Evolutionary conservation across 2,113 vertebrate genomes (phyloP), one percentile per base, ranked within the genome.

Genomic region (Pionites leucogaster): DNA sequence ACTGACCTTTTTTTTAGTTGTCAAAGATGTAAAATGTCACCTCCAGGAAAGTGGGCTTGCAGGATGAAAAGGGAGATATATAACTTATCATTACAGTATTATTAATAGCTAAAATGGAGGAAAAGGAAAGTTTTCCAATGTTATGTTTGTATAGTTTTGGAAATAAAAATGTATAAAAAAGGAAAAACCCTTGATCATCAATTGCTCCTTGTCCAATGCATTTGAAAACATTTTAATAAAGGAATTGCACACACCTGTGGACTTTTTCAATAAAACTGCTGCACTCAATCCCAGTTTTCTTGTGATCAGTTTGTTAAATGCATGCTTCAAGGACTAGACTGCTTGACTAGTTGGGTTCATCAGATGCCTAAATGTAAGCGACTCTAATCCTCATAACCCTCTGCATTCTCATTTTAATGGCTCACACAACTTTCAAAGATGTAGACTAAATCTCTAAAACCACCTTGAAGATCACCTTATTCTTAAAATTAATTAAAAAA

Each of bases 211-310:
- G 74, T 91, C 94, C 89, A 90, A 97, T 99, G 98, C 98, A 98
- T 98, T 97, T 97, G 90, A 96, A 97, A 97, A 97, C 97, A 98
- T 98, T 99, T 98, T 98, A 98, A 98, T 96, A 98, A 98, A 98
- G 98, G 96, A 98, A 98, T 97, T 98, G 98, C 98, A 98, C 98
- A 98, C 97, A 98, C 92, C 95, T 98, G 98, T 99, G 98, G 96
- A 99, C 97, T 99, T 99, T 99, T 99, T 98, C 99, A 99, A 99
- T 99, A 99, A 99, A 99, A 99, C 97, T 96, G 95, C 98, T 98
- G 98, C 98, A 98, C 98, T 98, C 88, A 97, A 96, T 64, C 74
- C 74, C 31, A 72, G 57, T 87, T 86, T 80, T 77, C 69, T 92
- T 80, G 67, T 96, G 71, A n/a, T 93, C 49, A 88, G 35, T 78